These are phyloP conservation scores for Zaprionus capensis DNA, from an alignment of 1,140 invertebrate species.

Conservation along the genomic window DNA sequence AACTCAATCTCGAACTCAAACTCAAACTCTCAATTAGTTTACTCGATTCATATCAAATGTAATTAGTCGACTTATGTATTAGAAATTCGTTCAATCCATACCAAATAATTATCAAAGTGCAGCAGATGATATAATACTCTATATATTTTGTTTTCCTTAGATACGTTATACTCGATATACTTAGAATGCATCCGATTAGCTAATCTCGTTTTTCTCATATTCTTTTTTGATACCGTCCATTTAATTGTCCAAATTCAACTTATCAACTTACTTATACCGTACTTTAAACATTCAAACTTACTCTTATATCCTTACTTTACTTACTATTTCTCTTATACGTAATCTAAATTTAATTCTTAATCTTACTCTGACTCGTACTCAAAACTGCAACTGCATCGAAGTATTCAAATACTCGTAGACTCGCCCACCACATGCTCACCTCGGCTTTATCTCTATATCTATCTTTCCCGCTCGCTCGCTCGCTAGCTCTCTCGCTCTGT, in stretches of 20 bases:
- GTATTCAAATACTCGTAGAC: slow-evolving; percentile 16
- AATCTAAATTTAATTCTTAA: not conserved
- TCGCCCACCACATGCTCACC: slow-evolving; percentile 12
- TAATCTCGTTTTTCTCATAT: slow-evolving; percentile 42
- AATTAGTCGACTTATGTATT: slow-evolving; percentile 54
- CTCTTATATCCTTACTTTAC: slow-evolving; percentile 25
- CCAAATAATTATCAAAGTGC: slow-evolving; percentile 39
- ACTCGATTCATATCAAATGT: slow-evolving; percentile 42
- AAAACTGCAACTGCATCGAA: slow-evolving; percentile 35
- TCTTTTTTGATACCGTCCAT: slow-evolving; percentile 26
- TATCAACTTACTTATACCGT: not conserved
- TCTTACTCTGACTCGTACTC: not conserved
- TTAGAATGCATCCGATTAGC: slow-evolving; percentile 61
- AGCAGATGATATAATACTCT: slow-evolving; percentile 53
- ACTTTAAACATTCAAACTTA: slow-evolving; percentile 4
- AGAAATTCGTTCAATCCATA: slow-evolving; percentile 32
- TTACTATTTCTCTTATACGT: slow-evolving; percentile 19
- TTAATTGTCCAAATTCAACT: not conserved
- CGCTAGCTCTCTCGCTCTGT: not conserved
- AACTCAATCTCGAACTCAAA: slow-evolving; percentile 36
- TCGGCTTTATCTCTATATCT: slow-evolving; percentile 9
- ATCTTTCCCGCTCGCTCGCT: slow-evolving; percentile 16
- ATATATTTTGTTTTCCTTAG: slow-evolving; percentile 43
- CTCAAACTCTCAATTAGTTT: slow-evolving; percentile 33
- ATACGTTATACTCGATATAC: slow-evolving; percentile 37